Evolutionary conservation across 1,140 invertebrate genomes (phyloP).

Genomic region (Dufourea novaeangliae): DNA sequence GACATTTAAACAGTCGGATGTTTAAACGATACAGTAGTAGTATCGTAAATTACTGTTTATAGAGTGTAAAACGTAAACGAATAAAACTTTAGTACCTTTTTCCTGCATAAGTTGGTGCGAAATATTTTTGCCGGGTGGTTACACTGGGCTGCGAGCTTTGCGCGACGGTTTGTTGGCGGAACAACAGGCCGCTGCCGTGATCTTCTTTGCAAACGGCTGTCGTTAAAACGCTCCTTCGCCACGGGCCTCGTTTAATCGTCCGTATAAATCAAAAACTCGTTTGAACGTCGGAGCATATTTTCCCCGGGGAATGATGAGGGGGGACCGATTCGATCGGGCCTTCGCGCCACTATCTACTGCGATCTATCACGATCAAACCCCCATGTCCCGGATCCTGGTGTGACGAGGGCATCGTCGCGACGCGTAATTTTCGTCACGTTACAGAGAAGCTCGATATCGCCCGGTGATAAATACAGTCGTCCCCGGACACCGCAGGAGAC

Average conservation of each 20-base stretch:
- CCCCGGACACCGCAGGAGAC: constrained; percentile 85
- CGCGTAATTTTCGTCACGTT: constrained; percentile 73
- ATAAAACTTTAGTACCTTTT: no score
- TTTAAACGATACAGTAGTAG: no score
- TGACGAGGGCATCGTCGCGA: background rate
- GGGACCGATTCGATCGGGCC: constrained; percentile 11
- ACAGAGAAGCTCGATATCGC: constrained; percentile 86
- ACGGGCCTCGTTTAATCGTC: background rate
- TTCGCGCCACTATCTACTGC: background rate
- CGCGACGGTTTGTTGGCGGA: background rate
- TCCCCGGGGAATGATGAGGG: no score
- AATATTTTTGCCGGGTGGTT: no score
- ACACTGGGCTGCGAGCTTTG: background rate
- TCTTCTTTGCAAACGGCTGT: background rate
- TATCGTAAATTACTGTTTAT: no score
- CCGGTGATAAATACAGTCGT: constrained; percentile 82
- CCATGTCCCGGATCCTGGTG: background rate
- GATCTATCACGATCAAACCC: background rate
- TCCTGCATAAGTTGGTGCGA: no score
- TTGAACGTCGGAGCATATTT: background rate
- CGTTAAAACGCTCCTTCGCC: constrained; percentile 9
- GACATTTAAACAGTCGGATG: no score
- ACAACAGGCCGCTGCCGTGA: background rate
- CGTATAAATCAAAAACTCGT: constrained; percentile 16
- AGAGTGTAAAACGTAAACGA: no score